Evolutionary conservation across 2,888 invertebrate species (phyloP).

Genomic region (Zaprionus lineosus): DNA sequence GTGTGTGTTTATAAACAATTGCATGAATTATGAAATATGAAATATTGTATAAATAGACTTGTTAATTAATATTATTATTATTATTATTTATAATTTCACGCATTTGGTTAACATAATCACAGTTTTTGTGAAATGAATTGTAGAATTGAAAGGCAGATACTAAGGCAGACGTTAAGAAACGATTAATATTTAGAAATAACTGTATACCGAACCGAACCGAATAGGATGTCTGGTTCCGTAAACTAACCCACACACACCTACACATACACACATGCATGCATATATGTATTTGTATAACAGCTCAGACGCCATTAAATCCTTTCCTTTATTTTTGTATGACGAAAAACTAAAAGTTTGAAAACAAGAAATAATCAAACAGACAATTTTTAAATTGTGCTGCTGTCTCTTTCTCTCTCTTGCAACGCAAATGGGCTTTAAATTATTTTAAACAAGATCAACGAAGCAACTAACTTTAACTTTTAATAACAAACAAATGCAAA

Average conservation of each 20-base stretch:
- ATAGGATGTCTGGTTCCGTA: neutral
- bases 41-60: neutral
- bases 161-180: slow-evolving; percentile 31
- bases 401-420: slow-evolving; percentile 46
- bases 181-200: slow-evolving; percentile 15
- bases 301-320: slow-evolving; percentile 6
- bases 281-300: slow-evolving; percentile 16
- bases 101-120: slow-evolving; percentile 53
- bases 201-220: slow-evolving; percentile 5
- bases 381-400: slow-evolving; percentile 23
- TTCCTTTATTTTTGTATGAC: slow-evolving; percentile 20
- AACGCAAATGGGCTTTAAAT: slow-evolving; percentile 58
- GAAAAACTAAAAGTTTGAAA: slow-evolving; percentile 17
- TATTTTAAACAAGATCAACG: slow-evolving; percentile 59
- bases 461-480: slow-evolving; percentile 52
- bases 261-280: neutral
- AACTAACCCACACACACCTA: slow-evolving; percentile 1
- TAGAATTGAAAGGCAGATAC: slow-evolving; percentile 19
- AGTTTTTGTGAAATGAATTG: slow-evolving; percentile 14
- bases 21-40: no score
- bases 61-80: slow-evolving; percentile 20
- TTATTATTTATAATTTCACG: slow-evolving; percentile 40
- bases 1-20: slow-evolving; percentile 17
- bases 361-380: slow-evolving; percentile 3
- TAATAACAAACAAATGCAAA: no score